Base-by-base conservation (phyloP, 2,888 invertebrate genomes). In the Eupithecia insigniata region DNA sequence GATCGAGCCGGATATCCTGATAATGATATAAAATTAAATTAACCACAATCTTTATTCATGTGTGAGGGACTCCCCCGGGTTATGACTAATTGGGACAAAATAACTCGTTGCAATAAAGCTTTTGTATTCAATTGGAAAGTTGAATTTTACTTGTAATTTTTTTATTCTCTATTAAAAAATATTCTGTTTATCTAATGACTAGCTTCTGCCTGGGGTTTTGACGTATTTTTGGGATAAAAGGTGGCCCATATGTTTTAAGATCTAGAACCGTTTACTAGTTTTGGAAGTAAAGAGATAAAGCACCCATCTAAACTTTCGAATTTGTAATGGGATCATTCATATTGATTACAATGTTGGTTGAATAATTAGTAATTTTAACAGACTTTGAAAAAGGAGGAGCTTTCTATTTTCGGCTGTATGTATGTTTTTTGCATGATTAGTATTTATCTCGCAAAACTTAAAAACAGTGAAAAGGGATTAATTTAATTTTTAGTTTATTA, bases 21-120 rank as follows among this genome's bases (percentile, higher is more conserved):
- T 73, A 74, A 74, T 76, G 12, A 16, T 68, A 66, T 71, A 62
- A 68, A 68, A 74, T 74, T 74, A 62, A 71, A 74, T 74, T 71
- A 70, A 66, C 66, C 22, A 34, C 36, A n/a, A 55, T 55, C 66
- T 60, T 69, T 67, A 74, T 66, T 71, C 71, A 73, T 66, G 68
- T 62, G 68, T 68, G 67, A 55, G 70, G 58, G 58, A 46, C 32
- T 67, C 64, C 67, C 66, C 46, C 12, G 58, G 60, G 70, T 14
- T 66, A 34, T 62, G 66, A 66, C 61, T 62, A 67, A 70, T 67
- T 72, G 26, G 46, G 6, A 62, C 46, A 51, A 67, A 51, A 60
- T 46, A 60, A 60, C 43, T 18, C 66, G 66, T 58, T 69, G 34
- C 34, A 64, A 55, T 69, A 32, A 66, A 61, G 62, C 62, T 34